Conservation (phyloP, 2,797 vertebrate species). For the Synaphobranchus kaupii region DNA sequence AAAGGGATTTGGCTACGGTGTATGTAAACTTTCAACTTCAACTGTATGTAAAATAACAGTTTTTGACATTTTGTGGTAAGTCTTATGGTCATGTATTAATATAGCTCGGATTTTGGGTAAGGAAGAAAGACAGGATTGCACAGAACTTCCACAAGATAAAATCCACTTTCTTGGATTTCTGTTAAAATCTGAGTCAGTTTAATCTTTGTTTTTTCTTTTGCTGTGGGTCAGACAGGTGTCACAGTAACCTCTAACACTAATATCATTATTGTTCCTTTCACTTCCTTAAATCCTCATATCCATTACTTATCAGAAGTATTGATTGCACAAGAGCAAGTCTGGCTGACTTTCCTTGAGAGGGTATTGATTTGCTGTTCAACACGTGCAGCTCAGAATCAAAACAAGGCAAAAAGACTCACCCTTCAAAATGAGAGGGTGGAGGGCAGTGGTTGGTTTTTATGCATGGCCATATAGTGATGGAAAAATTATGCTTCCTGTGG, state of each 20-base stretch:
- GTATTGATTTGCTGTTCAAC: slow-evolving; percentile 5
- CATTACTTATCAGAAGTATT: slow-evolving; percentile 6
- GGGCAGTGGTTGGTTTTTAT: background rate
- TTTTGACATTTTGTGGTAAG: too few species aligned
- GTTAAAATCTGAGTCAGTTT: background rate
- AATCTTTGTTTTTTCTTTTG: background rate
- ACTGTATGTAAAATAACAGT: too few species aligned
- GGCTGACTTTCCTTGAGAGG: background rate
- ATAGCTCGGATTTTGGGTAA: too few species aligned
- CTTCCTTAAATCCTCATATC: background rate
- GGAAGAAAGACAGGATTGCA: background rate
- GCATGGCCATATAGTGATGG: background rate
- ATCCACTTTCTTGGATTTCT: background rate
- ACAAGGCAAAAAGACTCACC: background rate
- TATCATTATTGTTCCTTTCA: background rate
- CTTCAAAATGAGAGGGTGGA: background rate
- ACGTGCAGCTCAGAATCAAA: background rate
- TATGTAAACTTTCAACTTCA: too few species aligned
- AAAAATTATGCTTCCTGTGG: background rate
- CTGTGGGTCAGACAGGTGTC: background rate
- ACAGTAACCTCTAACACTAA: background rate
- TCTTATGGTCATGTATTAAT: too few species aligned
- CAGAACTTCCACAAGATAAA: background rate
- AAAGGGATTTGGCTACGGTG: too few species aligned
- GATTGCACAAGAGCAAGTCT: background rate